phyloP scores from a whole-genome alignment of 2,888 invertebrate species.

The Volucella inflata region DNA sequence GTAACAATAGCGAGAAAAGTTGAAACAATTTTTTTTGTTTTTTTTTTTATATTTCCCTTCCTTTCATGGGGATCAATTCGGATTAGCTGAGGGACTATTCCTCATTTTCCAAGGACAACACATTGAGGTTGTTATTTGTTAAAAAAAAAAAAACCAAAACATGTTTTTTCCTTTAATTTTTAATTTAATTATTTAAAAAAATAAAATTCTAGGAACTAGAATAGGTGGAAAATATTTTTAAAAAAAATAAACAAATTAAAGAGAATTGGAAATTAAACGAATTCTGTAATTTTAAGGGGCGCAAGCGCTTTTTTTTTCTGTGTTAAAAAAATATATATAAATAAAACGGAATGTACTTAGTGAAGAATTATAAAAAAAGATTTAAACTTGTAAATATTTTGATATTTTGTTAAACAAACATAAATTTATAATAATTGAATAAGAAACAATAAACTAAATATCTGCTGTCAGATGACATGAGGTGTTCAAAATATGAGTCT shows the following conservation, averaged over 20 bases:
- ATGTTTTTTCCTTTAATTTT: slow-evolving; percentile 1
- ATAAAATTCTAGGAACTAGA: neutral
- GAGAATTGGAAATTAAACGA: neutral
- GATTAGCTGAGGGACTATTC: neutral
- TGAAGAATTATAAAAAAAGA: slow-evolving; percentile 1
- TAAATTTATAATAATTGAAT: slow-evolving; percentile 33
- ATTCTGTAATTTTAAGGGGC: neutral
- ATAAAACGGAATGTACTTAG: slow-evolving; percentile 33
- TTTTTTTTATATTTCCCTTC: neutral
- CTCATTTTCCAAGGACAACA: neutral
- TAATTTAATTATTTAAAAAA: slow-evolving; percentile 19
- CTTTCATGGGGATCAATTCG: neutral
- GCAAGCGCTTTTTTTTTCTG: slow-evolving; percentile 33
- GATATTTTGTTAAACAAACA: slow-evolving; percentile 52
- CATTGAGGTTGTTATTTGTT: slow-evolving; percentile 44
- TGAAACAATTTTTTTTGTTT: slow-evolving; percentile 1
- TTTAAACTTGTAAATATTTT: neutral
- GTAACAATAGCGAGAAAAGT: slow-evolving; percentile 6
- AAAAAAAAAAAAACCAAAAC: slow-evolving; percentile 18
- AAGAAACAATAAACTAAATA: slow-evolving; percentile 14
- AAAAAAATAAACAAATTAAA: neutral
- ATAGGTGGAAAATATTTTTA: slow-evolving; percentile 13
- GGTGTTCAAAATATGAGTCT: slow-evolving; percentile 1
- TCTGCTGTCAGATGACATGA: neutral
- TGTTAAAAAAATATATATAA: slow-evolving; percentile 7